These are phyloP conservation scores for Aurelia aurita complex sp. Pacific DNA, from an alignment of 30 jellyfish, hydroid and myxozoan species.

Conservation along the genomic window DNA sequence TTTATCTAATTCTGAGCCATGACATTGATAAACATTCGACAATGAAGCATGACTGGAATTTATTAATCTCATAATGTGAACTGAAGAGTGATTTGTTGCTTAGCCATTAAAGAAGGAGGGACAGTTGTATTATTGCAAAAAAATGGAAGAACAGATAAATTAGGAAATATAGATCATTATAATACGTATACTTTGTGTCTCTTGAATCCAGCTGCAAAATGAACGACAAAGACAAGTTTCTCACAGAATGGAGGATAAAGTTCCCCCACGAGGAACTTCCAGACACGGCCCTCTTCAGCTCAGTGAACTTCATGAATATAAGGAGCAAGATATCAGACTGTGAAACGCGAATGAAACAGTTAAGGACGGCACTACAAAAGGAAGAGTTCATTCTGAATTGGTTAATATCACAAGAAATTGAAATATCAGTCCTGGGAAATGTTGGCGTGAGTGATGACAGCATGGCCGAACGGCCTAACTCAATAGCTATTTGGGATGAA, in stretches of 20 bases:
- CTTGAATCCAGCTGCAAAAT: conserved; percentile 8
- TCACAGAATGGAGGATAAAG: conserved; percentile 71
- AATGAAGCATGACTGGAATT: no score
- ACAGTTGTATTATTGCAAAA: no score
- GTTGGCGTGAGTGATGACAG: conserved; percentile 39
- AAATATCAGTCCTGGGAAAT: conserved; percentile 66
- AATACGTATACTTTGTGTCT: no score
- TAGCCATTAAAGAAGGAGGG: no score
- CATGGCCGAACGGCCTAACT: conserved; percentile 34
- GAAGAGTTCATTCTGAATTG: conserved; percentile 69
- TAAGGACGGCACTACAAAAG: conserved; percentile 54
- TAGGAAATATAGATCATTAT: no score
- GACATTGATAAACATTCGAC: no score
- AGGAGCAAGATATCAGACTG: conserved; percentile 60
- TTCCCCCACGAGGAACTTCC: conserved; percentile 85
- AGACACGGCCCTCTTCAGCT: conserved; percentile 58
- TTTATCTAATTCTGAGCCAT: no score
- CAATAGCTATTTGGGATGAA: conserved; percentile 12
- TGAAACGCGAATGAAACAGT: conserved; percentile 44
- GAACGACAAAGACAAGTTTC: conserved; percentile 76
- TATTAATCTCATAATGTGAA: no score
- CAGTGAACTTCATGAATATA: conserved; percentile 54
- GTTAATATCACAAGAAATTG: conserved; percentile 57
- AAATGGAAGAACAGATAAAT: no score
- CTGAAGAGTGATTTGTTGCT: no score